Base-by-base conservation (phyloP, 2,797 vertebrate genomes). In the Phoeniculus purpureus region DNA sequence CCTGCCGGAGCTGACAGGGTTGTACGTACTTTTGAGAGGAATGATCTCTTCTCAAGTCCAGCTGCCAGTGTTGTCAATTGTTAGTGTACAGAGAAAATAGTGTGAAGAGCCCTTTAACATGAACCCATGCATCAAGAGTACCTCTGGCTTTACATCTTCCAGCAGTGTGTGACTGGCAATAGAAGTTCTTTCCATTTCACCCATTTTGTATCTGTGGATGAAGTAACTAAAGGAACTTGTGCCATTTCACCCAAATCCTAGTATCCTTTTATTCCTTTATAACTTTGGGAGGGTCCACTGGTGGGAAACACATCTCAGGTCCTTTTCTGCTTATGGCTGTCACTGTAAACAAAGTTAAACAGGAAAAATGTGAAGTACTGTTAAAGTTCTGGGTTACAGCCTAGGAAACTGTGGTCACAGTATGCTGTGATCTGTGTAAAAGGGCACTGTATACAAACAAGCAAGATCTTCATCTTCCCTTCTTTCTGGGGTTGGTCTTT, bases 1-100 rank as follows among this genome's bases (percentile, higher is more conserved):
- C n/a, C 0, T 2, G 14, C 23, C 48, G 9, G n/a, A 1, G 16
- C 22, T 10, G 12, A 67, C 60, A n/a, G 25, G 16, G 6, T n/a
- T 48, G 12, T 47, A 22, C 14, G 18, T 14, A 13, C 2, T 8
- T 68, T 58, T 45, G 15, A 70, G 45, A 19, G 25, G 22, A 18
- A 8, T 27, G 31, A 75, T 15, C 7, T 72, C 26, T 61, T 6
- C 20, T 56, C 8, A 8, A 32, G 25, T 58, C 60, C n/a, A 32
- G 37, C 51, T 58, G 16, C 52, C 3, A 3, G 26, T 34, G 55
- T 60, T 1, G 0, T 0, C 7, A 34, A 56, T 47, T 81, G 32
- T 52, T 37, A 50, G 18, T 1, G 3, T 29, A 7, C 22, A 31
- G 43, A 66, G 54, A 34, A 31, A 25, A 20, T 43, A 11, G 31